Percentiles rank a stretch among this genome's conserved stretches.
Conservation (phyloP, 2,888 invertebrate genomes). For the Tethea ocularis region DNA sequence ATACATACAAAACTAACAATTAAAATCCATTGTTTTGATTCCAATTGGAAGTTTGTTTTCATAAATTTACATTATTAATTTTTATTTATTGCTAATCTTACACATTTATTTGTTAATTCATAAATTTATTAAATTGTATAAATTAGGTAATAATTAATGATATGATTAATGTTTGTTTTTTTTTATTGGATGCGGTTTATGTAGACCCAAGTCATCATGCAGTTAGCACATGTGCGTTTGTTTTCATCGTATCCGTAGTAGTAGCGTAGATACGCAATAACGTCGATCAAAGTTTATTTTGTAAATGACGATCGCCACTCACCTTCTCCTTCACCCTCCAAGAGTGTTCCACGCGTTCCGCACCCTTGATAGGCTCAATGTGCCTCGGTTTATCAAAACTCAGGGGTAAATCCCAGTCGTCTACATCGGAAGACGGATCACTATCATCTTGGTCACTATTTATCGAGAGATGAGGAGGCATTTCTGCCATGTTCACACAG, state of each 20-base stretch:
- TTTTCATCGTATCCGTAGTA: conserved; percentile 51
- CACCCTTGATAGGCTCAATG: conserved; percentile 72
- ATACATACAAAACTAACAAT: not conserved
- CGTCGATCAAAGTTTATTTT: conserved; percentile 27
- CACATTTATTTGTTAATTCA: too few relatives aligned
- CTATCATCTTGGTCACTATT: conserved; percentile 69
- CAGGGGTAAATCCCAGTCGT: conserved; percentile 88
- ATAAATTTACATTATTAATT: not conserved
- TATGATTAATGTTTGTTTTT: conserved; percentile 16
- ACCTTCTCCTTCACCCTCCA: conserved; percentile 98
- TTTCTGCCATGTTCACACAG: conserved; percentile 79
- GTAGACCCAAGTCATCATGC: conserved; percentile 9
- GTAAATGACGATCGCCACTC: conserved; percentile 35
- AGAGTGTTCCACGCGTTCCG: conserved; percentile 89
- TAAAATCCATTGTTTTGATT: not conserved
- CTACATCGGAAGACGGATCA: conserved; percentile 72
- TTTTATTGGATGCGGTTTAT: conserved; percentile 12
- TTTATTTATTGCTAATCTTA: not conserved
- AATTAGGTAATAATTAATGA: not conserved
- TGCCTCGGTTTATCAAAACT: conserved; percentile 88
- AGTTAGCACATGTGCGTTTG: conserved; percentile 71
- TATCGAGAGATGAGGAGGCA: conserved; percentile 78
- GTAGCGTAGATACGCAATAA: conserved; percentile 50
- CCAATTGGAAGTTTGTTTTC: not conserved
- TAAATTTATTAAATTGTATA: too few relatives aligned